Percentiles rank a stretch among this genome's conserved stretches.
phyloP scores from a whole-genome alignment of 2,113 vertebrate species.

The Odobenus rosmarus region DNA sequence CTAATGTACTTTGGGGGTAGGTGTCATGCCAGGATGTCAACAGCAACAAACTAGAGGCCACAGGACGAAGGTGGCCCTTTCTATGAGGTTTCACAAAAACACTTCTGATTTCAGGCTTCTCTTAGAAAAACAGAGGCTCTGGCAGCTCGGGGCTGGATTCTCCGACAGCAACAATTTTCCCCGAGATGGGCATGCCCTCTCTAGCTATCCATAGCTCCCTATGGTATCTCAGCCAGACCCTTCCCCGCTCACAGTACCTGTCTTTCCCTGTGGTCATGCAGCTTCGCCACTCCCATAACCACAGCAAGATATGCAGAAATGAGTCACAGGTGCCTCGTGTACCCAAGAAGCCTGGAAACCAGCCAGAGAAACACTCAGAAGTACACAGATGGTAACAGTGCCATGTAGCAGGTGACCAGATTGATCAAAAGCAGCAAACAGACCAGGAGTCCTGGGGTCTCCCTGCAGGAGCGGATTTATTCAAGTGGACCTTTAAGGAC shows the following conservation, averaged over 20 bases:
- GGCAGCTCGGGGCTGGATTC: accelerated
- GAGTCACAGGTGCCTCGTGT: not conserved
- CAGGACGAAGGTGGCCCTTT: accelerated
- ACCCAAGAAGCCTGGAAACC: not conserved
- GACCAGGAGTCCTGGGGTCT: not conserved
- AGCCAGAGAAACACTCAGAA: not conserved
- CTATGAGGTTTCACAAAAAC: not conserved
- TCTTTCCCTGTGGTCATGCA: not conserved
- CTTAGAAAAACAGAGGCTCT: not conserved
- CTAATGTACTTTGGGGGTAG: no score
- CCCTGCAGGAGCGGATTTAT: not conserved
- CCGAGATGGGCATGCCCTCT: no score
- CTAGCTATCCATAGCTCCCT: not conserved
- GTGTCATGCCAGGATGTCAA: not conserved
- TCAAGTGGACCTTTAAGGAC: not conserved
- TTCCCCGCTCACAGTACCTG: not conserved
- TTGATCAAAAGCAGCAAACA: not conserved
- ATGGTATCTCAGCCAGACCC: not conserved
- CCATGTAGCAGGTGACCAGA: no score
- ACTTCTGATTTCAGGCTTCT: not conserved
- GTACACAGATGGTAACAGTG: not conserved
- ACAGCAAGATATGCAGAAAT: not conserved
- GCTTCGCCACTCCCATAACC: not conserved
- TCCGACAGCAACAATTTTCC: not conserved
- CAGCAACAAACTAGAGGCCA: not conserved